These are phyloP conservation scores for Eupleurogrammus muticus DNA, from an alignment of 2,797 vertebrate genomes.

Conservation along the genomic window DNA sequence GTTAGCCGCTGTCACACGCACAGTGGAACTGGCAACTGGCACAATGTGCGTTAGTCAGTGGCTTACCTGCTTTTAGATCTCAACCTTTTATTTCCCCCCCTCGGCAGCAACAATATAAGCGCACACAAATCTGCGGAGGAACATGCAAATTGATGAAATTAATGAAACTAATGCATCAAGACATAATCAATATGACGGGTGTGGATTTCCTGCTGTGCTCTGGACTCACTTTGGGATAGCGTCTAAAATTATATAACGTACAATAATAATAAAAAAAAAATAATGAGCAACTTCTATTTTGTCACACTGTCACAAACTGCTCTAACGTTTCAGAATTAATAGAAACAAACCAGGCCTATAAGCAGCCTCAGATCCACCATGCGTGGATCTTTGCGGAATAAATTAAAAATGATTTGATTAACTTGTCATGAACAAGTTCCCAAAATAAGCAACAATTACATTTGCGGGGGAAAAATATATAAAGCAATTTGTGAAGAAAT, in stretches of 20 bases:
- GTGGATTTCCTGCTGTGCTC: neutral
- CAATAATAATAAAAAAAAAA: neutral
- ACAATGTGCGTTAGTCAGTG: conserved; percentile 99
- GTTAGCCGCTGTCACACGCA: conserved; percentile 99
- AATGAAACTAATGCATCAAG: conserved; percentile 23
- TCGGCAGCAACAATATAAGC: conserved; percentile 8
- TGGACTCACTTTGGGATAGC: neutral
- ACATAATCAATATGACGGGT: conserved; percentile 10
- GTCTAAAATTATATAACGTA: neutral
- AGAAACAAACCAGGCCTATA: conserved; percentile 2
- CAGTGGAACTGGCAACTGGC: conserved; percentile 93
- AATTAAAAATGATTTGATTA: conserved; percentile 10
- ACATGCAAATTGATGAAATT: conserved; percentile 34
- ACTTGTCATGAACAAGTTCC: conserved; percentile 37
- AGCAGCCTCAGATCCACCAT: conserved; percentile 7
- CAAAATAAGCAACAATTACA: conserved; percentile 18
- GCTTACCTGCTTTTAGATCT: conserved; percentile 97
- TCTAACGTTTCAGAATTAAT: neutral
- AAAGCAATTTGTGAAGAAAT: neutral
- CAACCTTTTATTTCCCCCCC: conserved; percentile 9
- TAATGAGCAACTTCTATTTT: neutral
- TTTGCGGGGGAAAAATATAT: neutral
- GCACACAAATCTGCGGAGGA: conserved; percentile 51
- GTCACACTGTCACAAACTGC: conserved; percentile 8
- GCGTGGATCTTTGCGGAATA: conserved; percentile 17